Evolutionary conservation across 2,113 vertebrate species (phyloP), one percentile per base, ranked within the genome.

Genomic region (Poicephalus meyeri): DNA sequence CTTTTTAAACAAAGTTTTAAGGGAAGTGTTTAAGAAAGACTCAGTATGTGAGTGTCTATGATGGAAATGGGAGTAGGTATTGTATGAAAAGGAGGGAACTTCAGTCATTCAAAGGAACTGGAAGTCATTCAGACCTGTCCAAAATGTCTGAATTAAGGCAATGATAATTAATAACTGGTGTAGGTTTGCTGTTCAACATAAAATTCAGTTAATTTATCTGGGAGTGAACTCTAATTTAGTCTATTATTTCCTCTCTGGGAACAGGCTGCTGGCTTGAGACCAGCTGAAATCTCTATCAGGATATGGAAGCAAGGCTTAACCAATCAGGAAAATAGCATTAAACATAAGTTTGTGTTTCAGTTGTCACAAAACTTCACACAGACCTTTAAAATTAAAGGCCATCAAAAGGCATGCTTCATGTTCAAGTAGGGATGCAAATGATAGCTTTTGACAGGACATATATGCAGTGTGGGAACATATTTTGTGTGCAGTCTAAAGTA

Each of bases 321-420:
- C 20, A 42, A 86, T 7, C 11, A 73, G 49, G 61, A 91, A 87
- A 73, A 49, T 18, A 92, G 33, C 31, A 24, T 60, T 61, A 93
- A 95, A 71, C 16, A 25, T 47, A 23, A 46, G 24, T 88, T 93
- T 90, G 12, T 47, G 46, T 88, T 91, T 80, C 82, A 86, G 29
- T 66, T 90, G 86, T 83, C 88, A 83, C 61, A 79, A 87, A 93
- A 56, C 37, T 91, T 77, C 70, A 65, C 2, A 6, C 7, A 87
- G 84, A 91, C 39, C 28, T 89, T 95, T 94, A 93, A 89, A 93
- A 90, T 79, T 90, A 89, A 94, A 88, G 61, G 41, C 85, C 71
- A 80, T 90, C 49, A 61, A 88, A 82, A 95, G 42, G 13, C 69
- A 49, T 18, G 39, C 19, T 89, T 13, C 35, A 65, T 82, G 68